Evolutionary conservation across 2,888 invertebrate genomes (phyloP).

Genomic region (Synergus itoensis): DNA sequence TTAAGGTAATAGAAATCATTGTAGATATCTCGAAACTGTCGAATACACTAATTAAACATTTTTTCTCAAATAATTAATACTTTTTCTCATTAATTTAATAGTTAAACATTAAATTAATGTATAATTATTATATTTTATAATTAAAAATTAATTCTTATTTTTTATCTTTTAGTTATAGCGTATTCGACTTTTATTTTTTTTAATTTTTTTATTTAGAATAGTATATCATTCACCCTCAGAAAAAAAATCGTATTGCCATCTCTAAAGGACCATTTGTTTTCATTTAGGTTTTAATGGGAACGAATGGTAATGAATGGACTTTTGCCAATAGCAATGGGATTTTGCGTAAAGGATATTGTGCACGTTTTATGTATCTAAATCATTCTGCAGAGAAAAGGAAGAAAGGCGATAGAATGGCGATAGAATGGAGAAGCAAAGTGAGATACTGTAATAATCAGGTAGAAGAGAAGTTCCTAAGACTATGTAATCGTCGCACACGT

Average conservation of each 20-base stretch:
- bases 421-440: slow-evolving; percentile 2
- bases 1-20: too few relatives aligned
- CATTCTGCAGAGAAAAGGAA: not conserved
- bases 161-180: too few relatives aligned
- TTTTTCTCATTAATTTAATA: too few relatives aligned
- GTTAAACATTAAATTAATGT: too few relatives aligned
- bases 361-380: slow-evolving; percentile 28
- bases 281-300: slow-evolving; percentile 31
- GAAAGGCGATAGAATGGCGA: not conserved
- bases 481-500: slow-evolving; percentile 30
- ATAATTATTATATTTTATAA: too few relatives aligned
- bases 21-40: too few relatives aligned
- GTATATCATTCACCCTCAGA: not conserved
- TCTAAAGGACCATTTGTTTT: slow-evolving; percentile 19
- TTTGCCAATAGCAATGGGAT: slow-evolving; percentile 19
- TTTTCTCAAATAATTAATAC: too few relatives aligned
- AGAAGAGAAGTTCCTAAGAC: slow-evolving; percentile 18
- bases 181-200: too few relatives aligned
- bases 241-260: slow-evolving; percentile 22
- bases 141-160: too few relatives aligned
- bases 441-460: slow-evolving; percentile 19
- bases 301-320: slow-evolving; percentile 23
- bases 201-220: too few relatives aligned
- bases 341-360: slow-evolving; percentile 8
- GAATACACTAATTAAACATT: too few relatives aligned